Evolutionary conservation across 2,113 vertebrate genomes (phyloP), one percentile per base, ranked within the genome.

Genomic region (Sturnira hondurensis): DNA sequence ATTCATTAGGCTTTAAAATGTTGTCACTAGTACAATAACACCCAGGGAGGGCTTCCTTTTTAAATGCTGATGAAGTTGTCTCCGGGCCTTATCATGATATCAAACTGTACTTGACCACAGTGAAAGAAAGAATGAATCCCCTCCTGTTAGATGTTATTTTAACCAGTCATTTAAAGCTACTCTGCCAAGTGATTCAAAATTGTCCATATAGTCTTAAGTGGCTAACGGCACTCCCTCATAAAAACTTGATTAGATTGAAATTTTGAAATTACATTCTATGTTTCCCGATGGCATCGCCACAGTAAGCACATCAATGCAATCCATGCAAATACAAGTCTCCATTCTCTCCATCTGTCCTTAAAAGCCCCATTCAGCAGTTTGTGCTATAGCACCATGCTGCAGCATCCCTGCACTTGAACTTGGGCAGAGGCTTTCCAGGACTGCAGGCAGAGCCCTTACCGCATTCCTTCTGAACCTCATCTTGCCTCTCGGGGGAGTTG

Each of bases 381-480:
- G 96, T 96, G 97, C 98, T 93, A 50, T 68, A 95, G 82, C 89
- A 76, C 68, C 81, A 26, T 91, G 96, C 97, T 98, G 98, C 98
- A 98, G 98, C 98, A 98, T 97, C 92, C 50, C 90, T 94, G 97
- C 97, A 95, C 95, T 97, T 95, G 97, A 99, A 98, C 98, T 99
- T 98, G 96, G 80, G 85, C 87, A 95, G 45, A 96, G 74, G 97
- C 96, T 98, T 94, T 96, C 76, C 97, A 98, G 98, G 98, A 98
- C 94, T 91, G 84, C 97, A 97, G 95, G 94, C 96, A 96, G 94
- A 94, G 91, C 84, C 94, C 98, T 99, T 99, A 99, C 99, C 99
- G 99, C 98, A 98, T 97, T 98, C 98, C 99, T 98, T 94, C 98
- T 98, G 78, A 98, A 98, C 98, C 98, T 98, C 97, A 98, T 98